A percentile compares a stretch with the other conserved stretches of the same genome.
Conservation (phyloP, 2,888 invertebrate species). For the Ptilodon capucinus region DNA sequence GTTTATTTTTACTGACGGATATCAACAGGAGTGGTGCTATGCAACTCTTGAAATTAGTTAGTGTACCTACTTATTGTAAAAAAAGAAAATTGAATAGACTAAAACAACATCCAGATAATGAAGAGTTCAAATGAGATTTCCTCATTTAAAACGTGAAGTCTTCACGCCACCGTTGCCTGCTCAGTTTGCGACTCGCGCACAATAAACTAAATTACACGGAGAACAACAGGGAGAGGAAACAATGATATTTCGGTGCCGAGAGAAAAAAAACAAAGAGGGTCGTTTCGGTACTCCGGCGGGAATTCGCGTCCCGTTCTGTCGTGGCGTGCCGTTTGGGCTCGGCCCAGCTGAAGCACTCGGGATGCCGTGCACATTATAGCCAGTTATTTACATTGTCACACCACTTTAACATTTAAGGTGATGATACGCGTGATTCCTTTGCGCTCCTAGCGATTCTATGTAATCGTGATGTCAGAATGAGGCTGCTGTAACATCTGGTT, state of each 20-base stretch:
- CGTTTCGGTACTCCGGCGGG: conserved; percentile 68
- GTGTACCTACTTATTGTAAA: conserved; percentile 2
- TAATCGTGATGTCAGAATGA: neutral
- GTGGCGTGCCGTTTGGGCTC: conserved; percentile 22
- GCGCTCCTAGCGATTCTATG: conserved; percentile 1
- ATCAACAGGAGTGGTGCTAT: neutral
- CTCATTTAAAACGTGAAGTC: conserved; percentile 52
- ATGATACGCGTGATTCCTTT: conserved; percentile 10
- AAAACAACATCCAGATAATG: conserved; percentile 35
- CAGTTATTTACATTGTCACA: conserved; percentile 52
- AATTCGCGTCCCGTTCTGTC: conserved; percentile 64
- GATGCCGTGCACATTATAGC: neutral
- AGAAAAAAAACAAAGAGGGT: conserved; percentile 70
- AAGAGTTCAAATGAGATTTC: conserved; percentile 48
- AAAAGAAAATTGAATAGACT: conserved; percentile 8
- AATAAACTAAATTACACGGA: conserved; percentile 72
- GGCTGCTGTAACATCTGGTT: neutral
- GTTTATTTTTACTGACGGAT: too few species aligned
- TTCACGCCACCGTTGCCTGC: conserved; percentile 41
- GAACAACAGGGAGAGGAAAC: conserved; percentile 62
- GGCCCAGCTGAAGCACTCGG: conserved; percentile 58
- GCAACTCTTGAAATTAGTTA: neutral
- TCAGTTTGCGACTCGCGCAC: conserved; percentile 60
- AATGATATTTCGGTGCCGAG: conserved; percentile 71
- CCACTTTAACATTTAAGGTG: conserved; percentile 27